Conservation (phyloP, 2,113 vertebrate genomes). For the Ranitomeya variabilis region DNA sequence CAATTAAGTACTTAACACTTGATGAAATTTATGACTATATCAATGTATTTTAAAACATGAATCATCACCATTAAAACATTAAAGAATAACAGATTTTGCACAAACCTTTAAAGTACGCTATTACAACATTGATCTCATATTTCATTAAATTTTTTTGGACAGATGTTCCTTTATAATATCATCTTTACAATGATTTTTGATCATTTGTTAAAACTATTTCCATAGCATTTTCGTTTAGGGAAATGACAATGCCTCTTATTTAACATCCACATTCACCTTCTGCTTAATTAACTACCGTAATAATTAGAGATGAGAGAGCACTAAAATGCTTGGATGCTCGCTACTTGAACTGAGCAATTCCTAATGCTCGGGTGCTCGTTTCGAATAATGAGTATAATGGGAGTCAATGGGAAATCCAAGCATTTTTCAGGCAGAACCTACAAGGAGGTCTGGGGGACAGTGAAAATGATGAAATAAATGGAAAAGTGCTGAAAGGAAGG, state of each 20-base stretch:
- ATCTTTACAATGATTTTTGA: not conserved
- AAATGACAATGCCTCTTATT: not conserved
- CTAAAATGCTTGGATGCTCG: too few species aligned
- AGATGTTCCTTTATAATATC: not conserved
- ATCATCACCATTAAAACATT: slow-evolving; percentile 53
- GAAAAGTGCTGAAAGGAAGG: too few species aligned
- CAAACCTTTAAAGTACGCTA: slow-evolving; percentile 28
- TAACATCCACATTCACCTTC: not conserved
- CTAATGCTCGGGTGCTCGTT: too few species aligned
- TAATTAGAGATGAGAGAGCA: not conserved
- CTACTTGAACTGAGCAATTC: too few species aligned
- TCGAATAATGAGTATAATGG: too few species aligned
- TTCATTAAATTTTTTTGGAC: slow-evolving; percentile 21
- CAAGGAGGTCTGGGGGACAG: too few species aligned
- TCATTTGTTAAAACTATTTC: not conserved
- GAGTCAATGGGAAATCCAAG: too few species aligned
- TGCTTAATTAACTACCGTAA: not conserved
- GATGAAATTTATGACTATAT: slow-evolving; percentile 49
- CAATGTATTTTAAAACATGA: slow-evolving; percentile 44
- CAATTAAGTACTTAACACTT: slow-evolving; percentile 54
- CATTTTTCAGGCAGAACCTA: too few species aligned
- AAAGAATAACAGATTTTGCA: slow-evolving; percentile 34
- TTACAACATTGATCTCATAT: slow-evolving; percentile 6
- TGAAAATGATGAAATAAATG: too few species aligned
- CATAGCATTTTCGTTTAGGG: not conserved